A percentile compares a stretch with the other conserved stretches of the same genome.
phyloP scores from a whole-genome alignment of 2,797 vertebrate genomes.

The Macrochelys suwanniensis region DNA sequence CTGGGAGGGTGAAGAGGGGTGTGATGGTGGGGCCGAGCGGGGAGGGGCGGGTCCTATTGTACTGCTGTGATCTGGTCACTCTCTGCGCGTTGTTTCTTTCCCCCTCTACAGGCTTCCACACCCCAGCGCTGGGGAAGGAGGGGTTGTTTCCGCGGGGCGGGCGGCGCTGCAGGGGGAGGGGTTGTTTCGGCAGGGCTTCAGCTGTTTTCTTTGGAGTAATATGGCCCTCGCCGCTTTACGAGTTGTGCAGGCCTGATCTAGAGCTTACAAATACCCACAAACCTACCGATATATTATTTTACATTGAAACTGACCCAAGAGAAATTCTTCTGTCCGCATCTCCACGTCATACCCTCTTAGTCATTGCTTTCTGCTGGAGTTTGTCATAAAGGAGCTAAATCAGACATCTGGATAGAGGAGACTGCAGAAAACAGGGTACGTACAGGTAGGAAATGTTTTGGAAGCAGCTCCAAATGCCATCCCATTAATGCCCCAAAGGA shows the following conservation, averaged over 20 bases:
- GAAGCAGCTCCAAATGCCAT: not conserved
- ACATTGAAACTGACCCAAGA: not conserved
- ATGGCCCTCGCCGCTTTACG: too few relatives aligned
- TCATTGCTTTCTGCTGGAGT: not conserved
- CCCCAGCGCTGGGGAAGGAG: too few relatives aligned
- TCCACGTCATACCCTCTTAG: not conserved
- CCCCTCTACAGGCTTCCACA: too few relatives aligned
- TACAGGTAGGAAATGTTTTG: not conserved
- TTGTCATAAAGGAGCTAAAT: not conserved
- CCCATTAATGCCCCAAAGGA: not conserved
- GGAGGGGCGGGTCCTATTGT: too few relatives aligned
- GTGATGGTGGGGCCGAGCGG: too few relatives aligned
- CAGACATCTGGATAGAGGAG: not conserved
- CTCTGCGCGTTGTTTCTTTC: too few relatives aligned
- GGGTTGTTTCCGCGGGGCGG: too few relatives aligned
- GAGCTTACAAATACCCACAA: not conserved
- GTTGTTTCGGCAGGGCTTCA: too few relatives aligned
- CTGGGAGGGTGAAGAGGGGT: too few relatives aligned
- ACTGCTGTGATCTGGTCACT: too few relatives aligned
- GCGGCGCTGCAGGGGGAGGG: too few relatives aligned
- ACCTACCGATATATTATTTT: not conserved
- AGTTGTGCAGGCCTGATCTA: not conserved
- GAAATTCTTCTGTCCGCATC: not conserved
- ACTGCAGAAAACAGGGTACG: not conserved
- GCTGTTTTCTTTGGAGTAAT: too few relatives aligned